phyloP scores from a whole-genome alignment of 2,888 invertebrate species.

The Colostygia pectinataria region DNA sequence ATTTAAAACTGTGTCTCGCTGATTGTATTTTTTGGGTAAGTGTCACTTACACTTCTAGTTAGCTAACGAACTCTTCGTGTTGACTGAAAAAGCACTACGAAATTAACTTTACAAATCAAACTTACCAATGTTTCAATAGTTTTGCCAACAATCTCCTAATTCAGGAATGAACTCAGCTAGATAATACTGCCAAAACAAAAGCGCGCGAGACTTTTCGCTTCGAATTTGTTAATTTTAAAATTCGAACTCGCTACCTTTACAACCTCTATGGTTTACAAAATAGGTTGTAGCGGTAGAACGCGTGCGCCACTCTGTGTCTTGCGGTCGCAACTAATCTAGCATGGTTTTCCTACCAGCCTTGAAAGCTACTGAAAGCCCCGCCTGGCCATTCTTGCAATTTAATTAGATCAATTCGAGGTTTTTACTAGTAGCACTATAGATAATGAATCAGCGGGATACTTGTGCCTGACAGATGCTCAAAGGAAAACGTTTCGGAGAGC shows the following conservation, averaged over 20 bases:
- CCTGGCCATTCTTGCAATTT: conserved; percentile 42
- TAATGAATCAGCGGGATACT: conserved; percentile 16
- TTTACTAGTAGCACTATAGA: conserved; percentile 31
- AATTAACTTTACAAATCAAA: conserved; percentile 30
- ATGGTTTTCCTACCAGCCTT: conserved; percentile 58
- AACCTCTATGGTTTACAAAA: conserved; percentile 67
- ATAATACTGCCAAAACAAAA: conserved; percentile 49
- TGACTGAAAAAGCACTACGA: no score
- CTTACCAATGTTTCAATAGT: conserved; percentile 46
- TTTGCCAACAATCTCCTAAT: conserved; percentile 41
- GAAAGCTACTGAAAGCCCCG: conserved; percentile 73
- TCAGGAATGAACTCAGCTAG: conserved; percentile 24
- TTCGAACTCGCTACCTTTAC: conserved; percentile 55
- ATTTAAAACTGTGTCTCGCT: no score
- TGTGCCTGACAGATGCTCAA: not conserved
- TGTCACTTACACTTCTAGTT: no score
- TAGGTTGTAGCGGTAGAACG: conserved; percentile 68
- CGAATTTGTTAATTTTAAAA: conserved; percentile 46
- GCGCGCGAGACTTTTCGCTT: conserved; percentile 51
- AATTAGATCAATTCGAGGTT: conserved; percentile 35
- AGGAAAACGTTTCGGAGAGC: no score
- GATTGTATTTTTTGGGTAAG: no score
- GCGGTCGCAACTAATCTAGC: conserved; percentile 60
- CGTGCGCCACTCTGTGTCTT: conserved; percentile 66
- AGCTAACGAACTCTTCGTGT: no score